Evolutionary conservation across 53 echinoderm and acorn worm species (phyloP), one percentile per base, ranked within the genome.

Genomic region (Holothuria leucospilota): DNA sequence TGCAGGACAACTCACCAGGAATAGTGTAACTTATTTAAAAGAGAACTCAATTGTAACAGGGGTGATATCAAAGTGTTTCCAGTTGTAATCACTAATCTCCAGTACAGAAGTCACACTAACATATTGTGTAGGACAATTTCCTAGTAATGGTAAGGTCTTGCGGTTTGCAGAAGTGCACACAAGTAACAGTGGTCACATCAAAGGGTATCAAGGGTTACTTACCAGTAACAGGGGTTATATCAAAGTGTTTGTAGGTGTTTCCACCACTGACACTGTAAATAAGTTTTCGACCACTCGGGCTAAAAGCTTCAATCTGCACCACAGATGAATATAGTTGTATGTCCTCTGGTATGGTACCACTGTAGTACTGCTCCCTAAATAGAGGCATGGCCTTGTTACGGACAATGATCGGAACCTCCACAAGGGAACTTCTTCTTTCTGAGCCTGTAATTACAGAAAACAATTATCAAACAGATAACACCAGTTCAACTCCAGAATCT

Each of bases 341-440:
- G 74, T 95, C 91, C 71, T 98, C 98, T 0, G 91, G 70, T 84
- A 98, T 93, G 8, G 64, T 85, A 8, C 90, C 89, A 13, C 88
- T 81, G 85, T 98, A 98, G 89, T 95, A 95, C 88, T 95, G 95
- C 88, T 93, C 91, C 85, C 91, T 87, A 82, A 98, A 98, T 29
- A 98, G 83, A 0, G 98, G 95, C 98, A 98, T 98, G 69, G 98
- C 98, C 79, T 95, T 93, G 92, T 98, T 98, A 39, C 92, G 93
- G 13, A 98, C 98, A 4, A 90, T 93, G 85, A 98, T 92, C 14
- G 98, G 98, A 0, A 98, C 98, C 24, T 91, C 89, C 20, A 95
- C 89, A 2, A 93, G 87, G 4, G 93, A 86, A 30, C 95, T 95
- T 38, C 80, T 80, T 61, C 80, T 80, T 34, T 59, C 61, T 80